phyloP scores from a whole-genome alignment of 2,888 invertebrate species.

The Spisula subtruncata region DNA sequence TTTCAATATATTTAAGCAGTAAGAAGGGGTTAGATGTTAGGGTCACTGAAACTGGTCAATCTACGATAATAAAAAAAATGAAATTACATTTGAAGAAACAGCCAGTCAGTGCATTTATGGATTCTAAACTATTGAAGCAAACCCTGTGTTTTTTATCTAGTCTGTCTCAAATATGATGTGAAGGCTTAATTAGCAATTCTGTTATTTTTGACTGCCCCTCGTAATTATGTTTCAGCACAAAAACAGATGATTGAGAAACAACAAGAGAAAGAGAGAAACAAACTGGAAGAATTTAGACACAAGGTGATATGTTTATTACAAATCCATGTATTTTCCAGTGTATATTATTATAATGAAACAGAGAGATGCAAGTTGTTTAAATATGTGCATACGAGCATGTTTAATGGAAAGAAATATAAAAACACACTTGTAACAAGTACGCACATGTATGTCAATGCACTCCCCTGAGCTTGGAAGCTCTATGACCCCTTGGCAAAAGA shows the following conservation, averaged over 20 bases:
- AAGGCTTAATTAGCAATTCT: too few species aligned
- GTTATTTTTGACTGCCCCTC: too few species aligned
- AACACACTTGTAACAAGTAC: background rate
- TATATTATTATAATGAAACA: background rate
- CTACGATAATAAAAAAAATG: background rate
- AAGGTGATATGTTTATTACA: conserved; percentile 87
- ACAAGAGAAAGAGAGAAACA: conserved; percentile 90
- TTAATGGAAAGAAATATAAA: too few species aligned
- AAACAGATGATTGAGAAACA: conserved; percentile 90
- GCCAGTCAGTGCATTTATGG: background rate
- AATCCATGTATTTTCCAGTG: background rate
- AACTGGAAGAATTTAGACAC: conserved; percentile 90
- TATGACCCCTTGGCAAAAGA: too few species aligned
- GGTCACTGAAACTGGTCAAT: too few species aligned
- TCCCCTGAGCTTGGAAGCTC: too few species aligned
- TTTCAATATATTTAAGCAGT: too few species aligned
- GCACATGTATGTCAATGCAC: too few species aligned
- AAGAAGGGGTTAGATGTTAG: too few species aligned
- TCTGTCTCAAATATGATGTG: too few species aligned
- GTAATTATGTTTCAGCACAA: conserved; percentile 89
- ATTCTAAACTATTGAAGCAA: background rate
- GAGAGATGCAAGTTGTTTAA: too few species aligned
- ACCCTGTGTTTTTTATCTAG: background rate
- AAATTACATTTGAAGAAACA: background rate
- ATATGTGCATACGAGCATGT: too few species aligned